Percentiles rank a stretch among this genome's conserved stretches.
Conservation (phyloP, 2,797 vertebrate species). For the Pogonophryne albipinna region DNA sequence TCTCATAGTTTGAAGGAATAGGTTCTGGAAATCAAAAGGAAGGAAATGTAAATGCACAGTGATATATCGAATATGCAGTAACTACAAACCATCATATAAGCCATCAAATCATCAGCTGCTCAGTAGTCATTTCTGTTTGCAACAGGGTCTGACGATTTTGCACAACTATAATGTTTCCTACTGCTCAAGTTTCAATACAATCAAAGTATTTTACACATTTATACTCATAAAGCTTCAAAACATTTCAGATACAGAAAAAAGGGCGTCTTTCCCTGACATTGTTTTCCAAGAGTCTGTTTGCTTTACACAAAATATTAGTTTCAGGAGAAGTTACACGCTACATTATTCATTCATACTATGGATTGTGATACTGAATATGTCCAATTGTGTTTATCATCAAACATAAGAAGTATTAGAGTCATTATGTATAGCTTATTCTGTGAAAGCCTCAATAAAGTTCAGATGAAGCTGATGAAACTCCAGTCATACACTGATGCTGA, state of each 20-base stretch:
- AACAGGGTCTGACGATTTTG: slow-evolving; percentile 78
- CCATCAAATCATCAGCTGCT: slow-evolving; percentile 76
- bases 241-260: slow-evolving; percentile 22
- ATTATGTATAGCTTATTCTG: slow-evolving; percentile 81
- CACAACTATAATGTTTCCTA: slow-evolving; percentile 73
- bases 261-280: slow-evolving; percentile 1
- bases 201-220: slow-evolving; percentile 66
- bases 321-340: slow-evolving; percentile 69
- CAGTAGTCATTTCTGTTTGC: slow-evolving; percentile 77
- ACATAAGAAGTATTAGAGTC: slow-evolving; percentile 74
- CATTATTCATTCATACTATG: slow-evolving; percentile 78
- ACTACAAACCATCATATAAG: slow-evolving; percentile 75
- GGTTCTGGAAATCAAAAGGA: slow-evolving; percentile 49
- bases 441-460: slow-evolving; percentile 82
- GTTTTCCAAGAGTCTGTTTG: slow-evolving; percentile 65
- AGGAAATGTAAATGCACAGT: slow-evolving; percentile 68
- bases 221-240: slow-evolving; percentile 63
- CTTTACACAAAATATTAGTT: slow-evolving; percentile 69
- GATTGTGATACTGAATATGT: slow-evolving; percentile 78
- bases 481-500: slow-evolving; percentile 40
- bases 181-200: slow-evolving; percentile 68
- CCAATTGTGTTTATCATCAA: slow-evolving; percentile 77
- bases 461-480: slow-evolving; percentile 63
- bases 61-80: slow-evolving; percentile 75
- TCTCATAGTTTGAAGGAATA: slow-evolving; percentile 63